These are phyloP conservation scores for Palythoa caribaeorum DNA, from an alignment of 92 coral and sea anemone genomes.

Conservation along the genomic window DNA sequence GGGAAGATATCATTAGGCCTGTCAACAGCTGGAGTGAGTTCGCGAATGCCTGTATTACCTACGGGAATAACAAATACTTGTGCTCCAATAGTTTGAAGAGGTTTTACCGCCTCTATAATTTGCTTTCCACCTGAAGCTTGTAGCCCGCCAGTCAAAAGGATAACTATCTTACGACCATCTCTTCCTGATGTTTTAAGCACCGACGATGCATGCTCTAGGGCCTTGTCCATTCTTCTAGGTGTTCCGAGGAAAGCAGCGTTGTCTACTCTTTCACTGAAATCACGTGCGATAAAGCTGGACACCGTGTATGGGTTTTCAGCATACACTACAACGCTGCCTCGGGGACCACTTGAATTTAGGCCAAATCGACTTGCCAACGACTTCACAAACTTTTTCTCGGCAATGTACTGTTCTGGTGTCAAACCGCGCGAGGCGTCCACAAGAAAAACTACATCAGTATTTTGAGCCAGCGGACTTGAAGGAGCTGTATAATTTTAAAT, in stretches of 20 bases:
- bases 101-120: slow-evolving; percentile 47
- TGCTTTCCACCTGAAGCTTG: slow-evolving; percentile 38
- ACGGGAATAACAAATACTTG: slow-evolving; percentile 56
- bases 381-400: slow-evolving; percentile 32
- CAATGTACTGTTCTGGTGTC: slow-evolving; percentile 16
- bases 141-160: slow-evolving; percentile 59
- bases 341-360: slow-evolving; percentile 21
- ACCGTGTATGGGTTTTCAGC: slow-evolving; percentile 25
- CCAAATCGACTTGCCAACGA: slow-evolving; percentile 38
- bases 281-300: slow-evolving; percentile 14
- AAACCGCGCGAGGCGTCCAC: slow-evolving; percentile 30
- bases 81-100: slow-evolving; percentile 55
- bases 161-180: slow-evolving; percentile 57
- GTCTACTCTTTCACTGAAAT: slow-evolving; percentile 26
- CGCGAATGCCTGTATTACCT: slow-evolving; percentile 41
- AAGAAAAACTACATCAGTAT: slow-evolving; percentile 31
- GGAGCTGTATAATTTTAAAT: not conserved
- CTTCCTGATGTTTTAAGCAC: slow-evolving; percentile 45
- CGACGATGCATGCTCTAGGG: slow-evolving; percentile 13
- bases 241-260: slow-evolving; percentile 23
- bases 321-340: slow-evolving; percentile 29
- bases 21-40: slow-evolving; percentile 33
- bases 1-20: slow-evolving; percentile 37
- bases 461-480: slow-evolving; percentile 27
- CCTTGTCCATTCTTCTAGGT: slow-evolving; percentile 36